Percentiles rank a stretch among this genome's conserved stretches.
phyloP scores from a whole-genome alignment of 2,113 vertebrate species.

The Sula dactylatra region DNA sequence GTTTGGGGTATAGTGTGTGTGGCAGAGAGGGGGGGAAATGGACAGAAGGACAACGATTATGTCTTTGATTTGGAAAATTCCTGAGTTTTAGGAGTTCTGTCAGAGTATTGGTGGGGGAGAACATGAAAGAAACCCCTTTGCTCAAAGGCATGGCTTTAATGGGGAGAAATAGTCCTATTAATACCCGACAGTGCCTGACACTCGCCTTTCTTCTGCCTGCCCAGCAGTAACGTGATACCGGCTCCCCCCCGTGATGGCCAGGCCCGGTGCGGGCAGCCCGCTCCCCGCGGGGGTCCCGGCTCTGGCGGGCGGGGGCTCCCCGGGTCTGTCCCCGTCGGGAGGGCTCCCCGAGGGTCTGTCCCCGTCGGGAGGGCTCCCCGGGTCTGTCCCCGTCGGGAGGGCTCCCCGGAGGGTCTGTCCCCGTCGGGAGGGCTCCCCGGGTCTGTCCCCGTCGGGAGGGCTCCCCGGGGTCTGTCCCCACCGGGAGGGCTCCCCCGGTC shows the following conservation, averaged over 20 bases:
- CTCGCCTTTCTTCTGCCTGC: constrained; percentile 52
- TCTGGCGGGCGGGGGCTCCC: background rate
- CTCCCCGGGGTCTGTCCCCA: background rate
- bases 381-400: too few relatives aligned
- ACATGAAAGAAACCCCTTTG: constrained; percentile 68
- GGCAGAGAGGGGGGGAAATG: background rate
- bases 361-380: background rate
- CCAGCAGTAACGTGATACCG: background rate
- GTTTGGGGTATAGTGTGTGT: constrained; percentile 15
- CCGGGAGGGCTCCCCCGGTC: too few relatives aligned
- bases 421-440: too few relatives aligned
- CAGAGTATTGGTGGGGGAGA: constrained; percentile 16
- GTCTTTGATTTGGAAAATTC: constrained; percentile 71
- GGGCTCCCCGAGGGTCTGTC: background rate
- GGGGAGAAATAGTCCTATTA: constrained; percentile 48
- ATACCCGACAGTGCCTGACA: constrained; percentile 38
- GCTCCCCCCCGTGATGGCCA: background rate
- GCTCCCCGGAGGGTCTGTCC: background rate
- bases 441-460: too few relatives aligned
- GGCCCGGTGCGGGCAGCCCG: background rate
- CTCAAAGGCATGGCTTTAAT: constrained; percentile 66
- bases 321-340: too few relatives aligned
- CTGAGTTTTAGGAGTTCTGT: constrained; percentile 62
- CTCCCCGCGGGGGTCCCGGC: background rate
- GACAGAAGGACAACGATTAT: background rate